These are phyloP conservation scores for Leiothrix lutea DNA, from an alignment of 2,113 vertebrate species.

Conservation along the genomic window DNA sequence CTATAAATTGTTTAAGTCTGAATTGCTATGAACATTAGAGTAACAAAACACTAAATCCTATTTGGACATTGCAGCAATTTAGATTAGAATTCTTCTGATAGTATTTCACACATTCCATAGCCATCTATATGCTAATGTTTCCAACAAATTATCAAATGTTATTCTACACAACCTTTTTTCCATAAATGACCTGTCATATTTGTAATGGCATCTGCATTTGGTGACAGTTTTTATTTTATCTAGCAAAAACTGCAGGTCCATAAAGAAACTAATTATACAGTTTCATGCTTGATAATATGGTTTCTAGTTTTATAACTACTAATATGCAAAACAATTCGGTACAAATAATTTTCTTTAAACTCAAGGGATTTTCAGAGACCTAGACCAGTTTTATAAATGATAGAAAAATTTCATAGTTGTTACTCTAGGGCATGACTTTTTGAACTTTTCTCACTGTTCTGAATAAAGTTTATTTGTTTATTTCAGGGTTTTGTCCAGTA, in stretches of 20 bases:
- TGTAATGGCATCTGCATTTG: slow-evolving; percentile 61
- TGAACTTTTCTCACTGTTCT: background rate
- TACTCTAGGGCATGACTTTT: background rate
- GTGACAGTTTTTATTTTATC: slow-evolving; percentile 72
- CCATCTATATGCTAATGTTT: slow-evolving; percentile 79
- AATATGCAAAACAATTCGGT: slow-evolving; percentile 48
- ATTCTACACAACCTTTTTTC: slow-evolving; percentile 63
- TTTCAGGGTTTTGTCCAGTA: background rate
- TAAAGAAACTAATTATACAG: slow-evolving; percentile 75
- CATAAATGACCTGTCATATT: slow-evolving; percentile 74
- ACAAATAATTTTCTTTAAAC: slow-evolving; percentile 22
- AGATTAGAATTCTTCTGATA: slow-evolving; percentile 69
- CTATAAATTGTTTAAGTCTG: slow-evolving; percentile 49
- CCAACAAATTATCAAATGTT: slow-evolving; percentile 74
- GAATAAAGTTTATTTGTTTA: background rate
- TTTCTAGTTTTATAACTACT: slow-evolving; percentile 68
- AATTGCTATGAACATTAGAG: slow-evolving; percentile 7
- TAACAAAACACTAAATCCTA: slow-evolving; percentile 59
- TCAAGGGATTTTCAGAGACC: background rate
- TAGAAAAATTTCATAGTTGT: background rate
- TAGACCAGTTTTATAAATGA: background rate
- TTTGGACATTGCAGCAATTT: slow-evolving; percentile 56
- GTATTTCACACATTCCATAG: slow-evolving; percentile 66
- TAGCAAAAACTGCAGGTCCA: slow-evolving; percentile 62
- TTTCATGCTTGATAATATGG: slow-evolving; percentile 72